These are phyloP conservation scores for Pseudanteris insignis DNA, from an alignment of 2,888 invertebrate species.

Conservation along the genomic window DNA sequence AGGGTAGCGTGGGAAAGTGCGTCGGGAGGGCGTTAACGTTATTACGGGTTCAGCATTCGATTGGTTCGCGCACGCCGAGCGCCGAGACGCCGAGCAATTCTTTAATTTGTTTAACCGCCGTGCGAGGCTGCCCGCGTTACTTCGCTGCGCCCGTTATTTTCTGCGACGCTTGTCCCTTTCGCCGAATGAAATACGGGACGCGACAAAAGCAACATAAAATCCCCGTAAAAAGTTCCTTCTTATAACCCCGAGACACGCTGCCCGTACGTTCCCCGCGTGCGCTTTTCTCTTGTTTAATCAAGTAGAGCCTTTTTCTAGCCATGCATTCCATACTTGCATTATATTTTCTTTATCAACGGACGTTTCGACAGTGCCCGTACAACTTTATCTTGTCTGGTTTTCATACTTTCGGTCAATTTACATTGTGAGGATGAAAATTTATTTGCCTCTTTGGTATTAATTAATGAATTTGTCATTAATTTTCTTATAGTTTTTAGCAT, in stretches of 20 bases:
- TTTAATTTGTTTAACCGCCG: slow-evolving; percentile 65
- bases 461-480: too few species aligned
- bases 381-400: too few species aligned
- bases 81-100: slow-evolving; percentile 57
- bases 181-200: slow-evolving; percentile 46
- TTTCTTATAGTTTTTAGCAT: too few species aligned
- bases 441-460: too few species aligned
- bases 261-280: slow-evolving; percentile 29
- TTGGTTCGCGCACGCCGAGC: slow-evolving; percentile 55
- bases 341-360: too few species aligned
- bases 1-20: slow-evolving; percentile 31
- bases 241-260: slow-evolving; percentile 54
- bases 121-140: too few species aligned
- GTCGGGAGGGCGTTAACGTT: slow-evolving; percentile 50
- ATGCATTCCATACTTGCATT: too few species aligned
- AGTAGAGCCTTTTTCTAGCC: too few species aligned
- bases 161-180: slow-evolving; percentile 40
- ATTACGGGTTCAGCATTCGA: slow-evolving; percentile 57
- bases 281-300: slow-evolving; percentile 7
- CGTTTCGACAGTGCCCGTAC: too few species aligned
- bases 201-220: slow-evolving; percentile 60
- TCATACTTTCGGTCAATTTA: too few species aligned
- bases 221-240: slow-evolving; percentile 62
- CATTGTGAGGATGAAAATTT: too few species aligned
- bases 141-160: slow-evolving; percentile 39